A percentile compares a stretch with the other conserved stretches of the same genome.
Conservation (phyloP, 2,113 vertebrate genomes). For the Cololabis saira region DNA sequence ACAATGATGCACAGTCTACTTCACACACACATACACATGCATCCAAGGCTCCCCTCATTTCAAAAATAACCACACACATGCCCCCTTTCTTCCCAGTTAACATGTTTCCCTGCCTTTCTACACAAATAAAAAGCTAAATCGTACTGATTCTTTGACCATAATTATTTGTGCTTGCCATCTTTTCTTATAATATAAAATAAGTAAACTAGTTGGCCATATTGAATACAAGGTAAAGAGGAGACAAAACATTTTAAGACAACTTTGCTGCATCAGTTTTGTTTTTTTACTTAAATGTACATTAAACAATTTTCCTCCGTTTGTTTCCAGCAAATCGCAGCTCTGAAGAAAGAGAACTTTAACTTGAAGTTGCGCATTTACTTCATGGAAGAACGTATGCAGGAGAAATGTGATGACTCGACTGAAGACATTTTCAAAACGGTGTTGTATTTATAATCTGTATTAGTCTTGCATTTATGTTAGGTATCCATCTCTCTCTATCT, state of each 20-base stretch:
- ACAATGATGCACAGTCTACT: slow-evolving; percentile 80
- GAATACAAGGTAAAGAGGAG: background rate
- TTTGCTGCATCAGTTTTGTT: background rate
- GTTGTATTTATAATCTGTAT: slow-evolving; percentile 18
- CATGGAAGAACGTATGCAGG: slow-evolving; percentile 94
- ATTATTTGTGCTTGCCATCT: slow-evolving; percentile 1
- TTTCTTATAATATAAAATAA: background rate
- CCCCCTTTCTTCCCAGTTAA: slow-evolving; percentile 25
- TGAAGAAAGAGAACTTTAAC: slow-evolving; percentile 99
- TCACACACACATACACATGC: slow-evolving; percentile 47
- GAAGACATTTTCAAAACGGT: slow-evolving; percentile 94
- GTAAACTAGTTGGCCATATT: background rate
- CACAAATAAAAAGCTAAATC: slow-evolving; percentile 3
- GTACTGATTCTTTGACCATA: background rate
- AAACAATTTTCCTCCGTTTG: background rate
- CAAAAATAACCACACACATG: slow-evolving; percentile 38
- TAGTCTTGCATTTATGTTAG: slow-evolving; percentile 3
- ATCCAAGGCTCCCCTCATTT: slow-evolving; percentile 44
- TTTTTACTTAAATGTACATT: background rate
- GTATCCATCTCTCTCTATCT: too few relatives aligned
- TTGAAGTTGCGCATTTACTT: slow-evolving; percentile 98
- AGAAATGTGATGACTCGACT: slow-evolving; percentile 90
- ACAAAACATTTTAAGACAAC: too few relatives aligned
- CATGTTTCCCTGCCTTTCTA: slow-evolving; percentile 1
- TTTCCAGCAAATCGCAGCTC: slow-evolving; percentile 92